Evolutionary conservation across 2,888 invertebrate species (phyloP), one percentile per base, ranked within the genome.

Genomic region (Dolichomitus sp.): DNA sequence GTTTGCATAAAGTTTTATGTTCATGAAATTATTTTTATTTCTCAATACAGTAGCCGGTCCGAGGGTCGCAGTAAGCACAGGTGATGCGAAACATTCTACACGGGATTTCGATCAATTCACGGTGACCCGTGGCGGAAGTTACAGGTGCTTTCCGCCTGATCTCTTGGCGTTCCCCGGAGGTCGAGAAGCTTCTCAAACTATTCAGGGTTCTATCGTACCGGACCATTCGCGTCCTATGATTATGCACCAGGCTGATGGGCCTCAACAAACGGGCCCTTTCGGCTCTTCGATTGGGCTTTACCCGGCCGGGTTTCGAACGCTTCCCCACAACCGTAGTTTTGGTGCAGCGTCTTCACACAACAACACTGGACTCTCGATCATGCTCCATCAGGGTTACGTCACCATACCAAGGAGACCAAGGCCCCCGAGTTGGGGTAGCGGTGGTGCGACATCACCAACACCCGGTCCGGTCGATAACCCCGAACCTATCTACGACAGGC

Each of bases 401-500:
- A 98, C 98, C 17, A 97, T 98, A 81, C 98, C 98, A 0, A 95
- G 98, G 86, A 95, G 97, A 89, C 98, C 97, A 0, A 95, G 98
- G 84, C 97, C 97, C 0, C 97, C 97, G 2, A 97, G 97, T 90
- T 98, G 98, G 97, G 96, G 96, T 81, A 96, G 93, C 93, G 96
- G 95, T 93, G 96, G 93, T 89, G 96, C 92, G 90, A 95, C 94
- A 78, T 94, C 94, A 37, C 94, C 91, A 84, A 89, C 88, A 4
- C 90, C 90, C 81, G n/a, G 93, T 5, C n/a, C 76, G 94, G 92
- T 95, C 57, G 95, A 95, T 87, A 94, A 95, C 37, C 95, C 95
- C 77, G 97, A 97, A 90, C 98, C 98, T 0, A 95, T 98, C 27
- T 98, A 98, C 91, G 98, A 98, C 91, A 98, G 98, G 91, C 94